Evolutionary conservation across 2,888 invertebrate genomes (phyloP).

Genomic region (Microctonus aethiopoides): DNA sequence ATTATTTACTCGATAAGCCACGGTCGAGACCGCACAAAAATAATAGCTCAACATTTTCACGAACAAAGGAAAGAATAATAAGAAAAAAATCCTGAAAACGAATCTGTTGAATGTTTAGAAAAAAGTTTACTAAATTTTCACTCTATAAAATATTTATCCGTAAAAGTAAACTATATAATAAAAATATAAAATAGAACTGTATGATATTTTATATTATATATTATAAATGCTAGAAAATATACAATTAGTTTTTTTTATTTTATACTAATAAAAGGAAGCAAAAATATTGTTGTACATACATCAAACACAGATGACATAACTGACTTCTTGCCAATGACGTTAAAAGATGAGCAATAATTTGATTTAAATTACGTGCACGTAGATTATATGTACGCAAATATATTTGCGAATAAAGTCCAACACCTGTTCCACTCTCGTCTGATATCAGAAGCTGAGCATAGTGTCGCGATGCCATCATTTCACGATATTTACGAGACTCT

Average conservation of each 20-base stretch:
- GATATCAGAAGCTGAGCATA: constrained; percentile 8
- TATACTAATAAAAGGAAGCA: too few species aligned
- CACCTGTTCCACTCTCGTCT: neutral
- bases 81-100: neutral
- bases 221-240: too few species aligned
- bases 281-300: too few species aligned
- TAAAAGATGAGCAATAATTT: neutral
- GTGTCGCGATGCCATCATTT: constrained; percentile 16
- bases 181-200: neutral
- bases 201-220: too few species aligned
- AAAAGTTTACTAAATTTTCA: neutral
- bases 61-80: neutral
- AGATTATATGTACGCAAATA: neutral
- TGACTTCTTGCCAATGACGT: too few species aligned
- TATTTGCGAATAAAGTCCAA: neutral
- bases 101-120: neutral
- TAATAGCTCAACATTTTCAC: constrained; percentile 4
- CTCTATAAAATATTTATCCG: neutral
- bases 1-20: constrained; percentile 29
- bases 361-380: neutral
- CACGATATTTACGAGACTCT: constrained; percentile 12
- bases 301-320: too few species aligned
- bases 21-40: neutral
- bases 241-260: too few species aligned
- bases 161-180: neutral